Percentiles rank a stretch among this genome's conserved stretches.
phyloP scores from a whole-genome alignment of 2,888 invertebrate species.

The Achlya flavicornis region DNA sequence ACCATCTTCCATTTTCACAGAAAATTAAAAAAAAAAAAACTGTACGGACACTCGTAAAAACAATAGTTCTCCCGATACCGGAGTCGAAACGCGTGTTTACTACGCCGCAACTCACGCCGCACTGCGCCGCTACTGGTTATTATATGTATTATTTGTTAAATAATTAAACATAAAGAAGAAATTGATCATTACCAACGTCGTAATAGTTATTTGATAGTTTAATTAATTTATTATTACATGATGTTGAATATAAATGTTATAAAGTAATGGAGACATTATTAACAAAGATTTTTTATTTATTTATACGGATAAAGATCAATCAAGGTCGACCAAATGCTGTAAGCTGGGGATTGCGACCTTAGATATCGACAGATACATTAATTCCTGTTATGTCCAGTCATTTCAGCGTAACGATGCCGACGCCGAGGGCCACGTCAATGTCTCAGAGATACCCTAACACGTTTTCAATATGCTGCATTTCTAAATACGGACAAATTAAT shows the following conservation, averaged over 20 bases:
- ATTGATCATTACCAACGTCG: no score
- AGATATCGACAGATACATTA: constrained; percentile 46
- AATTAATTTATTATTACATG: no score
- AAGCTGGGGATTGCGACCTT: constrained; percentile 58
- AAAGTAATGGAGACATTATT: constrained; percentile 10
- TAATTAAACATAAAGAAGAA: no score
- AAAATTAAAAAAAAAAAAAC: no score
- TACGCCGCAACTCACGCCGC: no score
- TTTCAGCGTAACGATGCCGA: constrained; percentile 7
- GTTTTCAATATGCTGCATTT: constrained; percentile 49
- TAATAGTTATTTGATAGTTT: neutral
- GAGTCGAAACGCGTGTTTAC: no score
- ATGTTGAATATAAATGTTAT: no score
- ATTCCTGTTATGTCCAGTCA: constrained; percentile 42
- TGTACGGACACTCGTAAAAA: no score
- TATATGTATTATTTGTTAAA: no score
- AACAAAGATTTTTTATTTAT: constrained; percentile 22
- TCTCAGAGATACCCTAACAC: constrained; percentile 39
- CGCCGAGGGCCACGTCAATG: neutral
- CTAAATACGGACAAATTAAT: constrained; percentile 65
- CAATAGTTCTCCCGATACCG: no score
- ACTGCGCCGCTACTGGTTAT: no score
- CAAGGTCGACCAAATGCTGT: constrained; percentile 53
- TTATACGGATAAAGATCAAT: constrained; percentile 50
- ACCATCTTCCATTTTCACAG: no score